Evolutionary conservation across 1,140 invertebrate genomes (phyloP), one percentile per base, ranked within the genome.

Genomic region (Tribolium castaneum): DNA sequence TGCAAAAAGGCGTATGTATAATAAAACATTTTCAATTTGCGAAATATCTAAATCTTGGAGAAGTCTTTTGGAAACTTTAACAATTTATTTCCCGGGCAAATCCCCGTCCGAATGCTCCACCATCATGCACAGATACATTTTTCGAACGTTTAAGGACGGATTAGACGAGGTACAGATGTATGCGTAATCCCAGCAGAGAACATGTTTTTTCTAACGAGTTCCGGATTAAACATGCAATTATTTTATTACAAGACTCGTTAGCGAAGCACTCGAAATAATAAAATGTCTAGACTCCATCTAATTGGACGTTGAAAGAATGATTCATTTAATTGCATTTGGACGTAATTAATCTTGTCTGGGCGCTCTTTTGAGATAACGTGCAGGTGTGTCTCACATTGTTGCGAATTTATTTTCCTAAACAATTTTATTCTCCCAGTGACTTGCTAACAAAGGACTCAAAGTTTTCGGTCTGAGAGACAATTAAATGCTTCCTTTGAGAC

Each of bases 71-170:
- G 22, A 70, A 76, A 76, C 75, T 76, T 76, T 76, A 70, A 76
- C 75, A 62, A 76, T 76, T 76, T 76, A 76, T 76, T 76, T 76
- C 66, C 75, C 56, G 12, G 56, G 25, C 39, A 76, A 76, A 76
- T 76, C 75, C 75, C 49, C 56, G n/a, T n/a, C n/a, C n/a, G n/a
- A n/a, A n/a, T n/a, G n/a, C n/a, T n/a, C n/a, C n/a, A n/a, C n/a
- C n/a, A n/a, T n/a, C n/a, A 45, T 76, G 74, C 66, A 76, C 56
- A 45, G 75, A 62, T 70, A 50, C n/a, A 45, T 45, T 74, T 75
- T 66, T 76, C 39, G 70, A 70, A 70, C 66, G 70, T 66, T 76
- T 75, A 76, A 70, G 70, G 66, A 66, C 14, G 75, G 75, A 76
- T 76, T 76, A 76, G 56, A 70, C 19, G 62, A 75, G 74, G 45